Evolutionary conservation across 92 coral and sea anemone genomes (phyloP), one percentile per base, ranked within the genome.

Genomic region (Siderastrea radians): DNA sequence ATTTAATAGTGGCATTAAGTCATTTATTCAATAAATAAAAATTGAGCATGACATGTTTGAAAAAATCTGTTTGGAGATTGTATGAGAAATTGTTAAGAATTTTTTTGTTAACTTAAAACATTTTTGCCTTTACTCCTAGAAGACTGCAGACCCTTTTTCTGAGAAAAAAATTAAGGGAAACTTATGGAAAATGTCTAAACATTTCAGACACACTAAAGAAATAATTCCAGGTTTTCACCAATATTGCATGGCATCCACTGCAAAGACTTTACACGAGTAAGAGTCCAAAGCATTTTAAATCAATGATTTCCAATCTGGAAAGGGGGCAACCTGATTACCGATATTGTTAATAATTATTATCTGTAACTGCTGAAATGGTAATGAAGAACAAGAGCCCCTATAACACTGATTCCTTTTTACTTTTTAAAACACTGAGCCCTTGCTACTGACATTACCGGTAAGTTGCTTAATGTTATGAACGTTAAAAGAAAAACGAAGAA

Each of bases 371-470:
- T 43, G 17, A 70, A 70, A 70, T 70, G 75, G 47, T 70, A 45
- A 45, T 70, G 15, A 49, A 70, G 75, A 70, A 44, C 68, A 45
- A 49, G 51, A 70, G 69, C 6, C 50, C 4, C 14, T 14, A 58
- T 58, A 5, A 70, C 52, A 45, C 75, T 70, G 75, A 70, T 70
- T 70, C 50, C n/a, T 26, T 17, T 70, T 70, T 70, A 15, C 3
- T 63, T 75, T 38, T 49, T 6, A 54, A 74, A 58, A 58, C 65
- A 58, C 54, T 50, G 80, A 75, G 26, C 80, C 79, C 65, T 16
- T 75, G 45, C 61, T 75, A 11, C 80, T 75, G 65, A 75, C 80
- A 15, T 75, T 75, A 75, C 63, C 80, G 45, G 80, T 75, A 75
- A 14, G 80, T 75, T 52, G 80, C 54, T 70, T 45, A 70, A 44